Base-by-base conservation (phyloP, 2,888 invertebrate species). In the Mesorhabditis sp. region DNA sequence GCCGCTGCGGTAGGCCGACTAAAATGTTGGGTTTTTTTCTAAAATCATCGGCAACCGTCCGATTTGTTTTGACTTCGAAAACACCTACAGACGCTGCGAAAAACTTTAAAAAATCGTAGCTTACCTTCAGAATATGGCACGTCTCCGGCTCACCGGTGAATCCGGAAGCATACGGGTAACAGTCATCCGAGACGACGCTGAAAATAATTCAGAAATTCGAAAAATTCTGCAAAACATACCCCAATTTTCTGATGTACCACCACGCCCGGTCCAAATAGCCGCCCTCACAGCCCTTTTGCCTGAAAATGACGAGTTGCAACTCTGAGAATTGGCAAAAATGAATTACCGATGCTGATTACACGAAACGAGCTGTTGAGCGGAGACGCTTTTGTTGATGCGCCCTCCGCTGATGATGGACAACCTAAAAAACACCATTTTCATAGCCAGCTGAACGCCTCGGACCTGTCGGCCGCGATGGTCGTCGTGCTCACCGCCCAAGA, bases 261-360 rank as follows among this genome's bases (percentile, higher is more conserved):
- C 95, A 96, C 0, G 95, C 95, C 69, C 91, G 89, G 85, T 95
- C 95, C 76, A 95, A 89, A 85, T 93, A 91, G 0, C 95, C 96
- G 0, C 95, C 95, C 50, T 89, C 88, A 86, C 96, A 96, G 43
- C 92, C 93, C 74, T 89, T 89, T 82, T 93, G 92, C 62, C 90
- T 90, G 28, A 28, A 28, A 28, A 28, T 28, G 28, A 1, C 1
- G 28, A 28, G 1, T 28, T 28, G 28, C 28, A 28, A 28, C 28
- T 28, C 28, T 28, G 28, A 28, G 2, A 28, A 28, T 2, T 28
- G 28, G 28, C 28, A 28, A 28, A 28, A 28, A 28, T 28, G 28
- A 28, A 28, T 28, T 28, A 28, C 28, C 28, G 28, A 72, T 90
- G 89, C 67, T 89, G 89, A 86, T 92, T 92, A 86, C 96, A 96